Conservation (phyloP, 2,888 invertebrate genomes). For the Oligia fasciuncula region DNA sequence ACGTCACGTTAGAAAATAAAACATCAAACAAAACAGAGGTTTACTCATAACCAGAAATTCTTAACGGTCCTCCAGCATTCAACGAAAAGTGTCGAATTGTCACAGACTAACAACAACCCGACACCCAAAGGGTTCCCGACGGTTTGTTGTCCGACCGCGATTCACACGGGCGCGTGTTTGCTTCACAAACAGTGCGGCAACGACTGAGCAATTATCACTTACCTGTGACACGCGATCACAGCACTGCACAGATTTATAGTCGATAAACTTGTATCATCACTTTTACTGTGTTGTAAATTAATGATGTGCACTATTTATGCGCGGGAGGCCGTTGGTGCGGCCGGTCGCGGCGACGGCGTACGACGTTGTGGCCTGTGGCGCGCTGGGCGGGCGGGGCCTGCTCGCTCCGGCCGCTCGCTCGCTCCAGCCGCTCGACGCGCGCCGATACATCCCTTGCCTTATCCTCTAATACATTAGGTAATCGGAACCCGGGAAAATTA, state of each 20-base stretch:
- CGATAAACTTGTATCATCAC: constrained; percentile 89
- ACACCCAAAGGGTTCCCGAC: constrained; percentile 80
- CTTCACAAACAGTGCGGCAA: constrained; percentile 83
- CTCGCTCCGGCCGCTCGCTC: constrained; percentile 67
- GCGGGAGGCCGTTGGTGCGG: constrained; percentile 75
- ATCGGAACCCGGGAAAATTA: constrained; percentile 63
- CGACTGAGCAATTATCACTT: constrained; percentile 89
- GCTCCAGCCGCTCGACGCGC: constrained; percentile 74
- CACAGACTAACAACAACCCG: constrained; percentile 75
- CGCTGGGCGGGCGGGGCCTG: constrained; percentile 84
- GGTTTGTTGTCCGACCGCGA: constrained; percentile 69
- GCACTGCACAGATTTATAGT: constrained; percentile 89
- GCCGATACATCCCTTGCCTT: constrained; percentile 76
- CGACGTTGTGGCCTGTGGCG: constrained; percentile 77
- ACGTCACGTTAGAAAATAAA: constrained; percentile 41
- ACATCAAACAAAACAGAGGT: constrained; percentile 56
- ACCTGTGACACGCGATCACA: constrained; percentile 89
- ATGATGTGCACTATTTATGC: constrained; percentile 85
- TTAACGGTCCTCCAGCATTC: constrained; percentile 69
- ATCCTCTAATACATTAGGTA: constrained; percentile 66
- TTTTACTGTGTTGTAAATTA: constrained; percentile 88
- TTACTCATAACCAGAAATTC: constrained; percentile 65
- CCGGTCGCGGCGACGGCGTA: constrained; percentile 82
- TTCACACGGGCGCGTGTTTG: constrained; percentile 80
- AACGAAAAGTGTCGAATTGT: constrained; percentile 78